Conservation (phyloP, 2,888 invertebrate species). For the Monopis laevigella region DNA sequence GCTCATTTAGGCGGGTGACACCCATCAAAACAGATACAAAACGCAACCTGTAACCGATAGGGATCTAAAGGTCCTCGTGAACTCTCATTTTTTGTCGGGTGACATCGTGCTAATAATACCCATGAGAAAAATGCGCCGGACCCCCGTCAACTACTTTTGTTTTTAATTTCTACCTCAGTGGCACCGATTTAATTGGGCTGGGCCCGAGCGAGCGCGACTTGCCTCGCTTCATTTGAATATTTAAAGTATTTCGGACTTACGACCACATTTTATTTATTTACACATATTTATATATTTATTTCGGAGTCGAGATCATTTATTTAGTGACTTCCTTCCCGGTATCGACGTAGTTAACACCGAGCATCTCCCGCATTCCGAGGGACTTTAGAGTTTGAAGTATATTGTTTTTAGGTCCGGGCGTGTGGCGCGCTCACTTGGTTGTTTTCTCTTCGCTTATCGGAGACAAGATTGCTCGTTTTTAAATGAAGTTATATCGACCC, state of each 20-base stretch:
- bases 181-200: constrained; percentile 67
- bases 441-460: constrained; percentile 64
- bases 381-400: constrained; percentile 59
- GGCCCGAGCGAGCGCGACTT: constrained; percentile 63
- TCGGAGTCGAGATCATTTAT: constrained; percentile 58
- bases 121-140: constrained; percentile 64
- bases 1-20: constrained; percentile 41
- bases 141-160: constrained; percentile 64
- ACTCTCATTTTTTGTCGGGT: constrained; percentile 54
- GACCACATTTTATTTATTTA: constrained; percentile 63
- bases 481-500: constrained; percentile 66
- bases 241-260: constrained; percentile 62
- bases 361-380: constrained; percentile 63
- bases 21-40: constrained; percentile 65
- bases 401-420: constrained; percentile 31
- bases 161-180: constrained; percentile 69
- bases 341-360: constrained; percentile 64
- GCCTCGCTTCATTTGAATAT: constrained; percentile 66
- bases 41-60: constrained; percentile 60
- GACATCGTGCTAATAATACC: constrained; percentile 68
- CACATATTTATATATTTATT: constrained; percentile 66
- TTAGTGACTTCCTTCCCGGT: constrained; percentile 65
- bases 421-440: constrained; percentile 52
- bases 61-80: background rate
- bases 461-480: constrained; percentile 65